Evolutionary conservation across 35 echinoderm and acorn worm genomes (phyloP).

Genomic region (Ptychodera flava): DNA sequence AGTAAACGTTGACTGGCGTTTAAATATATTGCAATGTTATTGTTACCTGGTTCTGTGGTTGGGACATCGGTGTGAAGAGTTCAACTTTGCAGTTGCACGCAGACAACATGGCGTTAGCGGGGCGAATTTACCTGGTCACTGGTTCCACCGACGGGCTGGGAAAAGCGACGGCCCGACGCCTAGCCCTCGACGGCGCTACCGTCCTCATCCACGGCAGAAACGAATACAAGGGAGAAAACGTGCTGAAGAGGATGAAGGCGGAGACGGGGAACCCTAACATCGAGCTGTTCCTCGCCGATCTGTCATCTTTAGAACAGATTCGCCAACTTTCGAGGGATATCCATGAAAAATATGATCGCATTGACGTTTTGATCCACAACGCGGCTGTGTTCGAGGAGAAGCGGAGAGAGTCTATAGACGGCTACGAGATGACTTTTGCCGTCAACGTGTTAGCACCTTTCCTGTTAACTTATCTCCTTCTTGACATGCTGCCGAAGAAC

Average conservation of each 20-base stretch:
- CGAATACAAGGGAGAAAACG: slow-evolving; percentile 21
- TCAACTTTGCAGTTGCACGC: too few species aligned
- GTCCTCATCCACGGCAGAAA: slow-evolving; percentile 80
- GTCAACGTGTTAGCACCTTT: slow-evolving; percentile 93
- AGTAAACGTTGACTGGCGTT: too few species aligned
- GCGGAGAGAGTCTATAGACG: slow-evolving; percentile 56
- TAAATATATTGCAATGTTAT: too few species aligned
- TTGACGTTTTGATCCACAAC: slow-evolving; percentile 94
- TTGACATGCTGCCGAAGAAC: slow-evolving; percentile 60
- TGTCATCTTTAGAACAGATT: slow-evolving; percentile 50
- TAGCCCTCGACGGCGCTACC: slow-evolving; percentile 71
- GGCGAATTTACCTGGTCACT: slow-evolving; percentile 63
- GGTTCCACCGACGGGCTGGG: slow-evolving; percentile 94
- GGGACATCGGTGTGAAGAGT: too few species aligned
- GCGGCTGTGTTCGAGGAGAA: slow-evolving; percentile 61
- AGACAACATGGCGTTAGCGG: slow-evolving; percentile 22
- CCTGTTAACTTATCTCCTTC: slow-evolving; percentile 61
- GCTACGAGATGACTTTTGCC: slow-evolving; percentile 88
- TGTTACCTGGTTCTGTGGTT: too few species aligned
- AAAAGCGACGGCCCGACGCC: slow-evolving; percentile 65
- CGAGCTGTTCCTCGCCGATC: slow-evolving; percentile 54
- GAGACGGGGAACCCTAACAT: slow-evolving; percentile 60
- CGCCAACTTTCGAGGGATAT: slow-evolving; percentile 61
- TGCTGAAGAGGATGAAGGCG: slow-evolving; percentile 44
- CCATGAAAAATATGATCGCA: slow-evolving; percentile 29